Evolutionary conservation across 2,113 vertebrate genomes (phyloP), one percentile per base, ranked within the genome.

Genomic region (Xiphorhynchus elegans): DNA sequence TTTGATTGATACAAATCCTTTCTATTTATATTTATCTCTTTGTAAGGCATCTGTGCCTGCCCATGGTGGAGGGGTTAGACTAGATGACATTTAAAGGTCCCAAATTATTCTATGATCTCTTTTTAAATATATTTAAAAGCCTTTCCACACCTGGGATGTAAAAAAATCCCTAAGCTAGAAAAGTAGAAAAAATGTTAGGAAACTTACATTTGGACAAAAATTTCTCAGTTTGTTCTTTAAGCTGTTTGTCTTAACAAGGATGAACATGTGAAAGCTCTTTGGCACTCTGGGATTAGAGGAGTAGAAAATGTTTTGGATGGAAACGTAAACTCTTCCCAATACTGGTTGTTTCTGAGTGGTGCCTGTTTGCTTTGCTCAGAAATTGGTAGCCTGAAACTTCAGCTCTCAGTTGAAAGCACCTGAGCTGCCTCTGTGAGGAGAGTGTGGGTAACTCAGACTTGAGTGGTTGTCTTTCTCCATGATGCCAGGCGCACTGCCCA

Each of bases 281-380:
- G 55, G 63, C 6, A 7, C 4, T 46, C 35, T 82, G 60, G 29
- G 49, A 42, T 44, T 46, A 82, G 69, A 76, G 24, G 31, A 44
- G 13, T 37, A 40, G 75, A 68, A 72, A 85, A 35, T 26, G 7
- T 33, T 50, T 17, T 18, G 37, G 17, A 16, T 58, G 26, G 37
- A 77, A 75, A 72, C 13, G 37, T 37, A 83, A 92, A 83, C 33
- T 29, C 3, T 46, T 79, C 28, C 50, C 39, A 24, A 1, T 4
- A 4, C 1, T 33, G 39, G 15, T 8, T 66, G 23, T 37, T 88
- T 85, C 58, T 44, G 42, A 82, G 37, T 25, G n/a, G 3, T 46
- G 47, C 24, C 8, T 4, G 0, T 70, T 37, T 2, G 1, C 24
- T 74, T 50, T 8, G 7, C 17, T 82, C 44, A 56, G n/a, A 35